Percentiles rank a stretch among this genome's conserved stretches.
phyloP scores from a whole-genome alignment of 1,140 invertebrate species.

The Pseudomyrmex pallidus region DNA sequence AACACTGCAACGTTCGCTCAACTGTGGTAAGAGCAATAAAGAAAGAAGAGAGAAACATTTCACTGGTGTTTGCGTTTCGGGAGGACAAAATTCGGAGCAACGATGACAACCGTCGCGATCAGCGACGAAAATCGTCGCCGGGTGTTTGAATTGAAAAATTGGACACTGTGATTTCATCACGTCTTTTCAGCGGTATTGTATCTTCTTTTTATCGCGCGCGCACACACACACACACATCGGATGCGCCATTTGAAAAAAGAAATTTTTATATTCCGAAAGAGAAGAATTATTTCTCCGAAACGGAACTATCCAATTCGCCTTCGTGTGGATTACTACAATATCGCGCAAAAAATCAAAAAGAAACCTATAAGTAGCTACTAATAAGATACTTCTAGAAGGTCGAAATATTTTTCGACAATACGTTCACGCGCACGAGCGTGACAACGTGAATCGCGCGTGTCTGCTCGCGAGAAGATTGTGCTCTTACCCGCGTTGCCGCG shows the following conservation, averaged over 20 bases:
- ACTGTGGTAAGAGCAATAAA: background rate
- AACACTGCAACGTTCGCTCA: background rate
- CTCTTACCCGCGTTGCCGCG: background rate
- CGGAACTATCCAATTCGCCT: too few relatives aligned
- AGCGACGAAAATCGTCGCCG: slow-evolving; percentile 23
- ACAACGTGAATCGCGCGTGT: background rate
- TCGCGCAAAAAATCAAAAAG: too few relatives aligned
- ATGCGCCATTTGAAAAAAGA: background rate
- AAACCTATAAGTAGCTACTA: too few relatives aligned
- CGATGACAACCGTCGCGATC: slow-evolving; percentile 37
- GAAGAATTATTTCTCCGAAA: too few relatives aligned
- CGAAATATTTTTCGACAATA: too few relatives aligned
- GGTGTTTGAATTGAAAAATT: background rate
- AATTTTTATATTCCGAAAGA: background rate
- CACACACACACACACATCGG: background rate
- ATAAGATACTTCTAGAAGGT: too few relatives aligned
- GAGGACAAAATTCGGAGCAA: background rate
- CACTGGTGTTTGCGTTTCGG: background rate
- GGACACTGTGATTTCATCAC: background rate
- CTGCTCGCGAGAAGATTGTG: background rate
- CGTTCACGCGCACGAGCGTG: background rate
- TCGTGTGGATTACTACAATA: too few relatives aligned
- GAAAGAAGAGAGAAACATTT: background rate
- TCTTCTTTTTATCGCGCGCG: background rate
- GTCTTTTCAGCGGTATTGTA: background rate